Percentiles rank a stretch among this genome's conserved stretches.
Evolutionary conservation across 2,113 vertebrate species (phyloP).

Genomic region (Entelurus aequoreus): DNA sequence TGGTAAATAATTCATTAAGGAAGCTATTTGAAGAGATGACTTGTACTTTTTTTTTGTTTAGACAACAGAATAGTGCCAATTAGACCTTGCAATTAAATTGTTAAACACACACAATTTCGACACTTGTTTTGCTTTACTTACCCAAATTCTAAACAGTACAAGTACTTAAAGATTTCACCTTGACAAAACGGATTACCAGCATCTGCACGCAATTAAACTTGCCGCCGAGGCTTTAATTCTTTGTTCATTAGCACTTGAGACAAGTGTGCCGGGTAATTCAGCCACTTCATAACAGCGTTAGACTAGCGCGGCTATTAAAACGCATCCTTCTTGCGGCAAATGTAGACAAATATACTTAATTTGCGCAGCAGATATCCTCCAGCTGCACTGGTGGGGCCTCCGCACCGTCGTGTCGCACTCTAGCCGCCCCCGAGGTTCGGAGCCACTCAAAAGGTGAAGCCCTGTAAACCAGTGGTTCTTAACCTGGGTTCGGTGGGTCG

Average conservation of each 20-base stretch:
- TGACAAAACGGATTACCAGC: conserved; percentile 80
- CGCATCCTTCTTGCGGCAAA: conserved; percentile 82
- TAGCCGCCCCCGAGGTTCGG: conserved; percentile 66
- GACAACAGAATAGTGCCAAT: conserved; percentile 48
- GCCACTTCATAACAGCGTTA: conserved; percentile 81
- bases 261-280: conserved; percentile 85
- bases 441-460: conserved; percentile 67
- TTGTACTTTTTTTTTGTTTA: conserved; percentile 18
- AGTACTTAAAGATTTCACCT: conserved; percentile 94
- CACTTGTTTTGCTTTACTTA: conserved; percentile 83
- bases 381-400: conserved; percentile 66
- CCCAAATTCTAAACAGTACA: conserved; percentile 87
- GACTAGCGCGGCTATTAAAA: conserved; percentile 80
- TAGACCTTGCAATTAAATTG: conserved; percentile 61
- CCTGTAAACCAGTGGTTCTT: too few relatives aligned
- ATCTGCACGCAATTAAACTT: conserved; percentile 83
- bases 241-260: conserved; percentile 88
- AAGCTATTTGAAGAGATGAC: conserved; percentile 41
- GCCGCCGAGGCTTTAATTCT: conserved; percentile 83
- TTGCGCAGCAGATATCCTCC: conserved; percentile 77
- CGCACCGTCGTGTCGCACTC: conserved; percentile 71
- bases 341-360: conserved; percentile 79
- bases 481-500: too few relatives aligned
- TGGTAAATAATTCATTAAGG: conserved; percentile 83
- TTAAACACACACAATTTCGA: conserved; percentile 65